phyloP scores from a whole-genome alignment of 2,888 invertebrate species.

The Morpho achilles region DNA sequence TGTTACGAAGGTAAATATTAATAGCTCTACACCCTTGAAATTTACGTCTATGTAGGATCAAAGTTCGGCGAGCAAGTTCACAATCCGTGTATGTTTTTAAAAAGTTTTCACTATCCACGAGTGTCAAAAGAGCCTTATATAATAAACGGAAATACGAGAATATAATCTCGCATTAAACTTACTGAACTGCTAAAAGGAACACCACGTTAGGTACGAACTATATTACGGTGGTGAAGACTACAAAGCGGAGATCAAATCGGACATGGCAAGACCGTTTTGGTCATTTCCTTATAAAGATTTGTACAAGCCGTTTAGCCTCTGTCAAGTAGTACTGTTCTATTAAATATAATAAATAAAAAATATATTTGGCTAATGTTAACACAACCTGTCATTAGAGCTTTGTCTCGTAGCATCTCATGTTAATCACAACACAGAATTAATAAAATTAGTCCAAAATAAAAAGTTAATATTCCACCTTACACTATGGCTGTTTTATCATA shows the following conservation, averaged over 20 bases:
- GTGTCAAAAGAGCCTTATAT: constrained; percentile 2
- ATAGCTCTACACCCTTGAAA: too few relatives aligned
- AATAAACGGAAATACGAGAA: constrained; percentile 2
- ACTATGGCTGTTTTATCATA: too few relatives aligned
- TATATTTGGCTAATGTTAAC: constrained; percentile 28
- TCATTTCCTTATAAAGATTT: constrained; percentile 53
- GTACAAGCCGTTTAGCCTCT: constrained; percentile 63
- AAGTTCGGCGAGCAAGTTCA: too few relatives aligned
- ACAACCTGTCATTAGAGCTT: constrained; percentile 39
- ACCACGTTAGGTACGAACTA: constrained; percentile 38
- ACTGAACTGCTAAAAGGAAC: constrained; percentile 54
- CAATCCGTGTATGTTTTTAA: too few relatives aligned
- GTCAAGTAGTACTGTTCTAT: constrained; percentile 55
- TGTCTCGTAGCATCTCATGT: constrained; percentile 42
- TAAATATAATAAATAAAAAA: constrained; percentile 35
- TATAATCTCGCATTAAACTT: constrained; percentile 9
- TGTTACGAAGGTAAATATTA: too few relatives aligned
- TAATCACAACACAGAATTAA: constrained; percentile 34
- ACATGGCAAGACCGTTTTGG: constrained; percentile 64
- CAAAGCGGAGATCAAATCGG: constrained; percentile 70
- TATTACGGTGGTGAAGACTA: constrained; percentile 44
- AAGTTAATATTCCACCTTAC: constrained; percentile 6
- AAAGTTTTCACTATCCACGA: constrained; percentile 1
- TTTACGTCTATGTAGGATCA: too few relatives aligned
- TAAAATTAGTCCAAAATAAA: constrained; percentile 26